phyloP scores from a whole-genome alignment of 2,888 invertebrate genomes.

The Prenolepis imparis region DNA sequence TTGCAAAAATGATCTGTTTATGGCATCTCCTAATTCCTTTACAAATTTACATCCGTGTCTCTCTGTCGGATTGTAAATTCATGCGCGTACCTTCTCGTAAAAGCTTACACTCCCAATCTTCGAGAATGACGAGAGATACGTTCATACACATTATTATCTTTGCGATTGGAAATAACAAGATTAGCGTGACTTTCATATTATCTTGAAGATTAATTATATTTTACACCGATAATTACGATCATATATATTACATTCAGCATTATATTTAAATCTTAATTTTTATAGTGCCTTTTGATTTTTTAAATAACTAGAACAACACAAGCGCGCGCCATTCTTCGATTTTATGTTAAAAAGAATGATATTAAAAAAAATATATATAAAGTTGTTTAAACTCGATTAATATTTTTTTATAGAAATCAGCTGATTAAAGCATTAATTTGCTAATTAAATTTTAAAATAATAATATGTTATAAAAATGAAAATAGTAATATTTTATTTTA shows the following conservation, averaged over 20 bases:
- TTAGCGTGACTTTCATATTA: conserved; percentile 20
- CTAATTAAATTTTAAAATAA: too few species aligned
- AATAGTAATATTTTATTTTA: too few species aligned
- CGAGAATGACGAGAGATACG: conserved; percentile 11
- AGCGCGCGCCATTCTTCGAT: too few species aligned
- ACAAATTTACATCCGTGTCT: conserved; percentile 41
- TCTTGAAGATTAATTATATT: conserved; percentile 29
- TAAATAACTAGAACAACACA: too few species aligned
- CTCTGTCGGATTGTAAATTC: conserved; percentile 16
- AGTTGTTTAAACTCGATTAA: too few species aligned
- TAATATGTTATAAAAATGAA: too few species aligned
- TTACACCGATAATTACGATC: background rate
- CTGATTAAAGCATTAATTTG: too few species aligned
- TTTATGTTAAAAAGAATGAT: too few species aligned
- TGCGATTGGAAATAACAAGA: conserved; percentile 12
- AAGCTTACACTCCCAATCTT: background rate
- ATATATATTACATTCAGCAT: background rate
- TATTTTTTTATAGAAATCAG: too few species aligned
- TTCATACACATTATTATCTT: conserved; percentile 21
- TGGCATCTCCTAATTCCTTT: conserved; percentile 21
- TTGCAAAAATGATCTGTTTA: conserved; percentile 10
- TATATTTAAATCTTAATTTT: background rate
- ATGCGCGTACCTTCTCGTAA: conserved; percentile 11
- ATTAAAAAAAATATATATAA: too few species aligned
- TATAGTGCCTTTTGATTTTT: background rate